phyloP scores from a whole-genome alignment of 2,113 vertebrate genomes.

The Atrichornis clamosus region DNA sequence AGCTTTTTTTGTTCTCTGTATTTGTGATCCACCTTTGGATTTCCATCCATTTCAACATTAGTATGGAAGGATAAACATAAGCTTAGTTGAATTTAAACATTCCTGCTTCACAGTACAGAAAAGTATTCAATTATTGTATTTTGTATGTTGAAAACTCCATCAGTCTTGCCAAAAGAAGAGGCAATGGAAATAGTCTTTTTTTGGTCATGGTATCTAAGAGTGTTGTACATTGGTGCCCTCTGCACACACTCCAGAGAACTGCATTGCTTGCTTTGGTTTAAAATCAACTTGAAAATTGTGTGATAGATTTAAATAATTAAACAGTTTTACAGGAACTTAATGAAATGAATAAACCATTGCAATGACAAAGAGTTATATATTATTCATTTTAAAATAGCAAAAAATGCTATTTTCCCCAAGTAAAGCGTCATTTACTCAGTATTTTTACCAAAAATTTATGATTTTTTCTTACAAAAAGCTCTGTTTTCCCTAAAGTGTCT shows the following conservation, averaged over 20 bases:
- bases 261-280: neutral
- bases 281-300: neutral
- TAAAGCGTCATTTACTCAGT: neutral
- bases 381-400: neutral
- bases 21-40: neutral
- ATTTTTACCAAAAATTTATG: neutral
- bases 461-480: neutral
- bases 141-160: neutral
- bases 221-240: constrained; percentile 47
- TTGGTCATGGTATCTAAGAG: neutral
- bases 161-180: neutral
- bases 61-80: neutral
- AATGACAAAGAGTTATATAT: neutral
- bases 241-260: constrained; percentile 19
- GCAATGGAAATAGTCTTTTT: neutral
- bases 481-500: neutral
- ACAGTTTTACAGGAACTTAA: neutral
- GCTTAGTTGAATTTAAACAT: neutral
- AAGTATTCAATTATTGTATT: neutral
- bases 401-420: neutral
- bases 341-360: neutral
- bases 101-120: neutral
- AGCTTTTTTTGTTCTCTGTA: neutral
- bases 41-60: neutral
- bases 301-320: neutral